These are phyloP conservation scores for Cantharis flavilabris DNA, from an alignment of 2,888 invertebrate genomes.

Conservation along the genomic window DNA sequence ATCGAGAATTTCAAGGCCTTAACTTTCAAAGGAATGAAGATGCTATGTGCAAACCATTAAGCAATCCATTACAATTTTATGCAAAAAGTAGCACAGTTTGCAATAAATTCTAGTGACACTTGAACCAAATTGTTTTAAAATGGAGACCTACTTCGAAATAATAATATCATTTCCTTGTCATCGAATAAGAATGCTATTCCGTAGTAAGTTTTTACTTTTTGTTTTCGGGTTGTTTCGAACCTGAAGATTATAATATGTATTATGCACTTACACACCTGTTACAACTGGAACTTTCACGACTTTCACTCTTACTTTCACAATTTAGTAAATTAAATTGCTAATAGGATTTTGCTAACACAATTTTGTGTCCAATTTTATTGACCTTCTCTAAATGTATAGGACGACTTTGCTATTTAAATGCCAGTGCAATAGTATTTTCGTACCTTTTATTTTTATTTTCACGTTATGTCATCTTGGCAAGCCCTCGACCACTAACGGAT, in stretches of 20 bases:
- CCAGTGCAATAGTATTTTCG: not conserved
- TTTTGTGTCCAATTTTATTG: not conserved
- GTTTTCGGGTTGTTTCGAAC: not conserved
- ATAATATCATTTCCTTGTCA: constrained; percentile 5
- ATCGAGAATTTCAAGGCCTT: not conserved
- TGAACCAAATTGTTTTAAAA: constrained; percentile 8
- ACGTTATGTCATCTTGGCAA: constrained; percentile 26
- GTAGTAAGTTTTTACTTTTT: not conserved
- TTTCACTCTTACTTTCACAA: constrained; percentile 40
- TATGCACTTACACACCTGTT: constrained; percentile 13
- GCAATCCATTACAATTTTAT: not conserved
- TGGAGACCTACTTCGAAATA: not conserved
- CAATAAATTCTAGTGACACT: constrained; percentile 14
- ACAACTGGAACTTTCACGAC: constrained; percentile 35
- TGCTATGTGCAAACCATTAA: not conserved
- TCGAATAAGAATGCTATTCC: not conserved
- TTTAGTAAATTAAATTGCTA: constrained; percentile 1
- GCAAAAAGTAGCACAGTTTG: constrained; percentile 22
- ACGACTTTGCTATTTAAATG: not conserved
- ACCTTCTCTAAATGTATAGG: not conserved
- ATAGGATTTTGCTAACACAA: constrained; percentile 1
- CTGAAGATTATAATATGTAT: not conserved
- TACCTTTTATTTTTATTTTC: constrained; percentile 6
- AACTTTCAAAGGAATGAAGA: constrained; percentile 3
- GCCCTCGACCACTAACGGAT: constrained; percentile 13